Conservation (phyloP, 2,113 vertebrate genomes). For the Saguinus imperator region DNA sequence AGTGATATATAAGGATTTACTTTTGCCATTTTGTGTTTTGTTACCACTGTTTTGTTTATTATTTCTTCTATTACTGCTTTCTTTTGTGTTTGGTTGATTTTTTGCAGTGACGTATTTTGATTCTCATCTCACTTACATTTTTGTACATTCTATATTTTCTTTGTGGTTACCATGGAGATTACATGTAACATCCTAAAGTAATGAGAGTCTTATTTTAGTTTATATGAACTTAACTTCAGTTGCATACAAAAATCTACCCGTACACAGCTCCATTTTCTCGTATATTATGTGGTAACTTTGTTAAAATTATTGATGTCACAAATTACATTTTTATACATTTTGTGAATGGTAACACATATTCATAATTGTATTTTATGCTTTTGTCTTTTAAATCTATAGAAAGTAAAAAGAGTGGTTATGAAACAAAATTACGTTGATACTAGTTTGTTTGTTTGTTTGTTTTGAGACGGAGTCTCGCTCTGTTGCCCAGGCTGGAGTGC, state of each 20-base stretch:
- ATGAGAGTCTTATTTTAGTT: background rate
- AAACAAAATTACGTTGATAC: background rate
- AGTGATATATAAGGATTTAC: background rate
- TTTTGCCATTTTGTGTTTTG: background rate
- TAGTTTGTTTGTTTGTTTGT: too few species aligned
- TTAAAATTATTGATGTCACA: background rate
- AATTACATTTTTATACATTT: background rate
- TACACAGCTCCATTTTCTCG: background rate
- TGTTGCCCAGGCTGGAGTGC: too few species aligned
- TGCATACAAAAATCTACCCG: background rate
- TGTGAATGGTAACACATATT: background rate
- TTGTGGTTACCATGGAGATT: background rate
- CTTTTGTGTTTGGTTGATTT: background rate
- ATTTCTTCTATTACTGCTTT: background rate
- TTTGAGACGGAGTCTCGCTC: too few species aligned
- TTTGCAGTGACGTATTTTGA: background rate
- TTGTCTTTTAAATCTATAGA: background rate
- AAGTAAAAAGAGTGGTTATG: background rate
- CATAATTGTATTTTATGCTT: background rate
- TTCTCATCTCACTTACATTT: background rate
- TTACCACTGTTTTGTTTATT: background rate
- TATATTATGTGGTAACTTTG: background rate
- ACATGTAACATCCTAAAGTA: background rate
- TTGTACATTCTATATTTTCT: background rate
- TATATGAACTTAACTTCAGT: background rate